These are phyloP conservation scores for Trachelus tabidus DNA, from an alignment of 2,888 invertebrate species.

Conservation along the genomic window DNA sequence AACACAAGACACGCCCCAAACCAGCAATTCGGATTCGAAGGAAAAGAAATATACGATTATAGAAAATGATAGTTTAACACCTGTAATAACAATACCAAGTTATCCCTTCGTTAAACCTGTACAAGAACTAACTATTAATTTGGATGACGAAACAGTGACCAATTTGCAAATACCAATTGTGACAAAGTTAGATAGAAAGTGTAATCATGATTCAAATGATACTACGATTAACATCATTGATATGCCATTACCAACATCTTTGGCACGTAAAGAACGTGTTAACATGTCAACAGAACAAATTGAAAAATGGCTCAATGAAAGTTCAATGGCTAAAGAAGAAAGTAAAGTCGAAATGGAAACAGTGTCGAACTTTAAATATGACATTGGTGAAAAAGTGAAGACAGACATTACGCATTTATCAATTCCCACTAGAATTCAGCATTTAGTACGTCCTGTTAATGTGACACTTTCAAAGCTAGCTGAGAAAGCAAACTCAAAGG, in stretches of 20 bases:
- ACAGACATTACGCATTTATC: slow-evolving; percentile 52
- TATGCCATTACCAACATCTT: slow-evolving; percentile 51
- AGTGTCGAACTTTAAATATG: slow-evolving; percentile 43
- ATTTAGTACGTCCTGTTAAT: slow-evolving; percentile 61
- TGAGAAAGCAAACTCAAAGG: slow-evolving; percentile 35
- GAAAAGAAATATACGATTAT: slow-evolving; percentile 15
- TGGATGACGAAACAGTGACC: slow-evolving; percentile 2
- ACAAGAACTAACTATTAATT: slow-evolving; percentile 1
- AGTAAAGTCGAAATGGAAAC: slow-evolving; percentile 58
- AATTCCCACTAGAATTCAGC: slow-evolving; percentile 62
- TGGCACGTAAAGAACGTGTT: slow-evolving; percentile 71
- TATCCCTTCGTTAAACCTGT: slow-evolving; percentile 14
- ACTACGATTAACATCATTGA: slow-evolving; percentile 49
- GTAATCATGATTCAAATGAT: slow-evolving; percentile 33
- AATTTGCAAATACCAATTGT: slow-evolving; percentile 13
- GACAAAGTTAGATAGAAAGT: slow-evolving; percentile 32
- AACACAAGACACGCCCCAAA: slow-evolving; percentile 23
- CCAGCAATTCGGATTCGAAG: slow-evolving; percentile 15
- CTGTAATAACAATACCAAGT: slow-evolving; percentile 8
- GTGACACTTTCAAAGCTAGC: slow-evolving; percentile 58
- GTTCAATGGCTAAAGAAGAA: slow-evolving; percentile 67
- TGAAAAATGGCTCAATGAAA: slow-evolving; percentile 74
- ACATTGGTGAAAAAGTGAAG: slow-evolving; percentile 38
- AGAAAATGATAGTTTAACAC: slow-evolving; percentile 8
- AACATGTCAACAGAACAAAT: slow-evolving; percentile 79